Base-by-base conservation (phyloP, 2,888 invertebrate genomes). In the Cephus rjabovi region DNA sequence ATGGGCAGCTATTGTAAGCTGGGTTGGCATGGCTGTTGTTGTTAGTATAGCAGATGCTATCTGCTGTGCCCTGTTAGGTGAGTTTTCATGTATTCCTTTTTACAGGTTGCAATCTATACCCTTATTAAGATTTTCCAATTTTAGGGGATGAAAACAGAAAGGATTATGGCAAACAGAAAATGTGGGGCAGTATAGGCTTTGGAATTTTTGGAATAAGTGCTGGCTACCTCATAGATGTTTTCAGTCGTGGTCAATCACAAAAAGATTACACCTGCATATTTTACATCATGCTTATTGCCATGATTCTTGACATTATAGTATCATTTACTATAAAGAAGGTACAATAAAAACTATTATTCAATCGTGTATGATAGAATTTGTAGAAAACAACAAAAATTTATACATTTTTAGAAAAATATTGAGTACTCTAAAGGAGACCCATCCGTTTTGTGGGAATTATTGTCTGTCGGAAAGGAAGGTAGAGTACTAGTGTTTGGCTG, bases 161-260 rank as follows among this genome's bases (percentile, higher is more conserved):
- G 74, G 93, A 94, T 35, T 98, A 97, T 90, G 98, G 98, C 0
- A 94, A 95, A 84, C 98, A 98, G 90, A 93, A 97, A 73, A 92
- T 97, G 80, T 98, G 96, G 95, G 98, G 98, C 0, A 96, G 98
- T 0, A 93, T 98, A 2, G 98, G 97, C 0, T 97, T 96, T 95
- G 98, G 97, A 31, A 91, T 95, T 75, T 94, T 97, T 86, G 95
- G 96, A 0, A 93, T 97, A 35, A 88, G 96, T 30, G 94, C 96
- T 1, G 98, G 97, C 0, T 92, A 95, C n/a, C 92, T 97, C 1
- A 96, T 97, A 30, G 97, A 97, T 88, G 87, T 93, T 34, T 93
- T 95, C 85, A 97, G 96, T 78, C 92, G 93, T n/a, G 95, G 94
- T 6, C 90, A 92, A 75, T 89, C 92, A 0, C 92, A 93, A 76